Base-by-base conservation (phyloP, 1,140 invertebrate genomes). In the Pseudoatta argentina region DNA sequence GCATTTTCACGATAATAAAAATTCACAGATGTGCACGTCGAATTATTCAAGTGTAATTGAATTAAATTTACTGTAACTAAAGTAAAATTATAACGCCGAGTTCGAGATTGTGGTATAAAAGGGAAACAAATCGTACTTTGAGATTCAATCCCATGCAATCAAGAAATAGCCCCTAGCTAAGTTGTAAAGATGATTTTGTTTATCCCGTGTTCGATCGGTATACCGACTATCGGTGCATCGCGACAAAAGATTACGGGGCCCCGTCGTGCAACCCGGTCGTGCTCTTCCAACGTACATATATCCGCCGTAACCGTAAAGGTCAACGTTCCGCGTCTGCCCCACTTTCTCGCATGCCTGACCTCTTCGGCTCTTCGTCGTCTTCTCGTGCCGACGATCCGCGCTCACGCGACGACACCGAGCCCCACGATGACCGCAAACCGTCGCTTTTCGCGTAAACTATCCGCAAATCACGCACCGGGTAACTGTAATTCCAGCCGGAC, bases 341-440 rank as follows among this genome's bases (percentile, higher is more conserved):
- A 89, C 88, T 89, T 89, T 89, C 86, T 87, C 75, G 72, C 73
- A 71, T 87, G 73, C 81, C 86, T 87, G 88, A 87, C 86, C 86
- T 87, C 88, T 89, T 89, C 86, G 63, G 44, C 21, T 76, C 73
- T 27, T 53, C 21, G 24, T 82, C 79, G 18, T 86, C 75, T 53
- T 69, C 59, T 51, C 44, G 61, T 18, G 27, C 24, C 75, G 24
- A 78, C 51, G 39, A 21, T 75, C 53, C 30, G 27, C 53, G 71
- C 71, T 39, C 75, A 64, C 21, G 39, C 16, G 53, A 77, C 75
- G 7, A 27, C 16, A 24, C 18, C 59, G 6, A 3, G n/a, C 6
- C 61, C 3, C 3, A 8, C 73, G 55, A 30, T 61, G 34, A 63
- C 21, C 59, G 55, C 39, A n/a, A 78, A 48, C 18, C 72, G 51